Evolutionary conservation across 2,888 invertebrate species (phyloP).

Genomic region (Odontocerum albicorne): DNA sequence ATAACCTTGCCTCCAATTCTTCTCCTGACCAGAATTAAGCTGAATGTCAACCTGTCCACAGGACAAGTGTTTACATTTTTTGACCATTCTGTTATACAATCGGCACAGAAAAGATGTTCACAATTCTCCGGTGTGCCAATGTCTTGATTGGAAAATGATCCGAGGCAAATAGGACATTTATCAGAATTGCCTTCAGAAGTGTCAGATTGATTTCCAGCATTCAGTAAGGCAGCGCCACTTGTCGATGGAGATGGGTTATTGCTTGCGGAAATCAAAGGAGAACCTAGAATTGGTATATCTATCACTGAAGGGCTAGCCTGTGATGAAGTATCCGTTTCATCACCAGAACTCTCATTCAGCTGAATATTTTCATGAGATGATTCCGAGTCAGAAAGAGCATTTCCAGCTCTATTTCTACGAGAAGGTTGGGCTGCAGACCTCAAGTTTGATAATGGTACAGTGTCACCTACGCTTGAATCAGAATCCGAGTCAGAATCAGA

Average conservation of each 20-base stretch:
- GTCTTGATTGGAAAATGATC: slow-evolving; percentile 74
- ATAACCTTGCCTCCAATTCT: slow-evolving; percentile 67
- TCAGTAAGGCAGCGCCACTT: too few relatives aligned
- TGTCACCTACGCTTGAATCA: slow-evolving; percentile 39
- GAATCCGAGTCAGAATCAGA: slow-evolving; percentile 48
- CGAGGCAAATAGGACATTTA: slow-evolving; percentile 88
- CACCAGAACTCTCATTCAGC: too few relatives aligned
- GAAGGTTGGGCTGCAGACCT: not conserved
- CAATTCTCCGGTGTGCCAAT: slow-evolving; percentile 85
- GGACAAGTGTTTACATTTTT: slow-evolving; percentile 95
- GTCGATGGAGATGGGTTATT: slow-evolving; percentile 26
- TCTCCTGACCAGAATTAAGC: slow-evolving; percentile 72
- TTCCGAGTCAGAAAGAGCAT: too few relatives aligned
- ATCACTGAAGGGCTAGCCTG: too few relatives aligned
- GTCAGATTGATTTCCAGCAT: slow-evolving; percentile 53
- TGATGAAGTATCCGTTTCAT: too few relatives aligned
- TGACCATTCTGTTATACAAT: slow-evolving; percentile 93
- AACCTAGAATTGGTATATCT: too few relatives aligned
- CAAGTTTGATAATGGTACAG: slow-evolving; percentile 2
- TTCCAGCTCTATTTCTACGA: too few relatives aligned
- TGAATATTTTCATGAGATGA: too few relatives aligned
- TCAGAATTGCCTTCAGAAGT: slow-evolving; percentile 73
- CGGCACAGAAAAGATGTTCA: slow-evolving; percentile 87
- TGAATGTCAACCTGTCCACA: slow-evolving; percentile 82
- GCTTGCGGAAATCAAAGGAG: too few relatives aligned